Evolutionary conservation across 2,113 vertebrate species (phyloP), one percentile per base, ranked within the genome.

Genomic region (Xerus inauris): DNA sequence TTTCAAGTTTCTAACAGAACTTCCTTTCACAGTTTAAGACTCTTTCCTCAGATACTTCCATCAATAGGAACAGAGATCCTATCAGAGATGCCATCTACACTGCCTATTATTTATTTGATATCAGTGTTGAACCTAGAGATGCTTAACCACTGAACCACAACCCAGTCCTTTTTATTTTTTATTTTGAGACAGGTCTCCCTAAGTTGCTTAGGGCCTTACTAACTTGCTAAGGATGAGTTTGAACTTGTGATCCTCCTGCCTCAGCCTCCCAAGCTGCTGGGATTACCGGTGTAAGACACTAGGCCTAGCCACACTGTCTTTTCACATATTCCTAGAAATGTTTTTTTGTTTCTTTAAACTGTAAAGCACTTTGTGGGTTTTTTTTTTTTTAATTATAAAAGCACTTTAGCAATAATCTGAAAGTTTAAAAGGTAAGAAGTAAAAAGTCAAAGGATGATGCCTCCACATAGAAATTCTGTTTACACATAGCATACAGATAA

Each of bases 391-490:
- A 80, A 54, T 85, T 73, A 45, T 54, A 93, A 72, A 89, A 57
- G 1, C 59, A 69, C 81, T 96, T 85, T 19, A 35, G 67, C 80
- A 89, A 89, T 73, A 95, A 85, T 51, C 24, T 22, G 40, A 94
- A 19, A 76, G 19, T 89, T 73, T 8, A 62, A 80, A 87, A 88
- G 38, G 22, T 83, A 90, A 76, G 51, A 62, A 87, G n/a, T 45
- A 83, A 95, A 91, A 57, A 75, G 28, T 80, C 72, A 40, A 51
- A 93, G 40, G 45, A 6, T 62, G 69, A 89, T 30, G 49, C 5
- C 32, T 95, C 30, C 51, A 81, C 22, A 13, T 47, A 57, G 45
- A 64, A 87, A 91, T 75, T 47, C 8, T 57, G 80, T 86, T 62
- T 79, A 67, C 67, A 89, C 38, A 49, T 45, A 64, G 57, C 32